These are phyloP conservation scores for Griposia aprilina DNA, from an alignment of 2,888 invertebrate species.

Conservation along the genomic window DNA sequence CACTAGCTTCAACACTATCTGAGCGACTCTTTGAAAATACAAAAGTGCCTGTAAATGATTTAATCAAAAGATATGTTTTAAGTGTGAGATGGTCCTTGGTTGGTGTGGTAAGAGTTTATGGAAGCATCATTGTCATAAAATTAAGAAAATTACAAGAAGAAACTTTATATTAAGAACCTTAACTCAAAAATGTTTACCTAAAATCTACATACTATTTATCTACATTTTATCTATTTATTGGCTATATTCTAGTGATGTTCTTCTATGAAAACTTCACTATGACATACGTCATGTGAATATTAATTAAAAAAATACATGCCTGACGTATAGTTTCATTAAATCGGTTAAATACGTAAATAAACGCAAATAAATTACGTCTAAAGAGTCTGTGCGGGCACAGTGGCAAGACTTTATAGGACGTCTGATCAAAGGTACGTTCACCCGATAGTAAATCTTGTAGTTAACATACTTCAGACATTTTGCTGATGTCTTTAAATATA, in stretches of 20 bases:
- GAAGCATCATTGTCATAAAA: neutral
- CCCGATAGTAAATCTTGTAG: slow-evolving; percentile 33
- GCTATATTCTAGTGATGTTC: slow-evolving; percentile 24
- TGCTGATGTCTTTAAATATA: slow-evolving; percentile 68
- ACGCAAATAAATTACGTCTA: slow-evolving; percentile 53
- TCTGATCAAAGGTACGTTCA: slow-evolving; percentile 61
- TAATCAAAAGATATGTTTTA: neutral
- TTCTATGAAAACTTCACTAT: slow-evolving; percentile 16
- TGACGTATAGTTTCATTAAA: slow-evolving; percentile 17
- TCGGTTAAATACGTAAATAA: slow-evolving; percentile 49
- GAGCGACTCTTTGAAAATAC: neutral
- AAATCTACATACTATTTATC: slow-evolving; percentile 32
- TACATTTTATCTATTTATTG: too few relatives aligned
- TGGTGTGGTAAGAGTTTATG: neutral
- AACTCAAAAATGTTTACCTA: slow-evolving; percentile 25
- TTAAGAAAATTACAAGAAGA: neutral
- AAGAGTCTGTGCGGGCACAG: slow-evolving; percentile 39
- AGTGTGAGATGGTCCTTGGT: neutral
- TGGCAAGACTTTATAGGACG: slow-evolving; percentile 54
- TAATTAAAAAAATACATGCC: neutral
- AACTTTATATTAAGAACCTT: neutral
- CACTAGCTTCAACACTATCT: neutral
- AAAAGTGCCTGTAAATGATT: neutral
- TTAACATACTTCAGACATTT: slow-evolving; percentile 36
- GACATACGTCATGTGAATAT: neutral